Evolutionary conservation across 1,140 invertebrate genomes (phyloP).

Genomic region (Chelonus insularis): DNA sequence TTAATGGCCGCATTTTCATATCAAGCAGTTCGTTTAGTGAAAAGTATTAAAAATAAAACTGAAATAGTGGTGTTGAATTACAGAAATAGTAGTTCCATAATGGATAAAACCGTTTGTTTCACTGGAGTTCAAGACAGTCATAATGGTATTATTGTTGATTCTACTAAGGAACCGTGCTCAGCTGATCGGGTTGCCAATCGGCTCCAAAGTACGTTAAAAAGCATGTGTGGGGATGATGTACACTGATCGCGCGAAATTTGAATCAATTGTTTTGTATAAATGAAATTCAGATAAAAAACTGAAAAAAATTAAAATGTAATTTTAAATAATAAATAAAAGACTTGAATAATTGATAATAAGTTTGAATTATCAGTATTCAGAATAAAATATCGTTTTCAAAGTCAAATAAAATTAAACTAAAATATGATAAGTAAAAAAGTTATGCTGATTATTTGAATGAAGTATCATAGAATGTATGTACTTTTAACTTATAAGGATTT

Average conservation of each 20-base stretch:
- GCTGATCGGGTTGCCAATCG: slow-evolving; percentile 58
- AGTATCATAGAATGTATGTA: too few relatives aligned
- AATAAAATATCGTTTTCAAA: too few relatives aligned
- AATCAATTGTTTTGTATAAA: too few relatives aligned
- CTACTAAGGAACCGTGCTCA: slow-evolving; percentile 63
- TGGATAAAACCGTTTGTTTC: slow-evolving; percentile 49
- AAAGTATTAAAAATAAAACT: background rate
- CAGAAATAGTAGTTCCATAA: slow-evolving; percentile 1
- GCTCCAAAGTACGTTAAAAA: slow-evolving; percentile 61
- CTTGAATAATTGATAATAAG: too few relatives aligned
- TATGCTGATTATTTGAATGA: too few relatives aligned
- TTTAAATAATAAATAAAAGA: too few relatives aligned
- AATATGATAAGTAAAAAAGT: too few relatives aligned
- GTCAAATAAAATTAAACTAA: too few relatives aligned
- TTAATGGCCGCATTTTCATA: slow-evolving; percentile 6
- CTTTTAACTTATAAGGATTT: too few relatives aligned
- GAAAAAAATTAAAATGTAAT: too few relatives aligned
- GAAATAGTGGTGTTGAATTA: background rate
- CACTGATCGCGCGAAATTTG: background rate
- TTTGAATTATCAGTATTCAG: too few relatives aligned
- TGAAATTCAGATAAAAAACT: too few relatives aligned
- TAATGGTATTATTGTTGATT: slow-evolving; percentile 71
- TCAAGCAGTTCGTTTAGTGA: slow-evolving; percentile 12
- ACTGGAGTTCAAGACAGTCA: slow-evolving; percentile 68
- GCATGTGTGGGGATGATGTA: background rate